Evolutionary conservation across 2,113 vertebrate species (phyloP).

Genomic region (Ptilorrhoa leucosticta): DNA sequence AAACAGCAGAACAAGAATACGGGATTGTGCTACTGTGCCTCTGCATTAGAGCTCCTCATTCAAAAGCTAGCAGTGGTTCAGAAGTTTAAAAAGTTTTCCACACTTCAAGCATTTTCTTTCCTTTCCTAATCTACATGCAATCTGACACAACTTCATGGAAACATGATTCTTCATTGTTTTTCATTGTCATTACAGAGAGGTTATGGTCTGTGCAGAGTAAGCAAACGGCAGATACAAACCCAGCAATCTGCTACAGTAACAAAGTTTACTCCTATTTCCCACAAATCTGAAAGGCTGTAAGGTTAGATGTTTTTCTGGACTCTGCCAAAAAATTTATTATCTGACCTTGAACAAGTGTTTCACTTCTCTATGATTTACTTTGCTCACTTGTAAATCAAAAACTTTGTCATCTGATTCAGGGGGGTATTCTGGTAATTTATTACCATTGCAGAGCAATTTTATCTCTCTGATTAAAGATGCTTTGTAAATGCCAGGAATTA

Average conservation of each 20-base stretch:
- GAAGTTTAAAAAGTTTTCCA: background rate
- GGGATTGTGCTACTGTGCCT: accelerated
- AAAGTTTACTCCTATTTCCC: background rate
- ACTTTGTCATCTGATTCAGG: background rate
- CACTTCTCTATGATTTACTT: background rate
- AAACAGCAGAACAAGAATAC: background rate
- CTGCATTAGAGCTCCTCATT: background rate
- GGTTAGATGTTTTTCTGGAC: background rate
- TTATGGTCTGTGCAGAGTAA: background rate
- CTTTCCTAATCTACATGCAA: background rate
- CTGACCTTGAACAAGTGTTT: background rate
- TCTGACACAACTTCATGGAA: background rate
- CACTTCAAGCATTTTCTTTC: background rate
- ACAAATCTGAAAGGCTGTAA: background rate
- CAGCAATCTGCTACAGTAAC: background rate
- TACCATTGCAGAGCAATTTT: background rate
- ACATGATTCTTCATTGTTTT: background rate
- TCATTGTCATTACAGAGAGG: background rate
- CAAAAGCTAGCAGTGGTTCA: background rate
- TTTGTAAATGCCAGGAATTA: conserved; percentile 11
- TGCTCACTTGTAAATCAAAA: background rate
- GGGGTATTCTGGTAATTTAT: background rate
- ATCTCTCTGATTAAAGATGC: background rate
- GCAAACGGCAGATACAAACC: background rate
- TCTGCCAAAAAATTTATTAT: background rate